These are phyloP conservation scores for Adelges cooleyi DNA, from an alignment of 1,140 invertebrate species.

Conservation along the genomic window DNA sequence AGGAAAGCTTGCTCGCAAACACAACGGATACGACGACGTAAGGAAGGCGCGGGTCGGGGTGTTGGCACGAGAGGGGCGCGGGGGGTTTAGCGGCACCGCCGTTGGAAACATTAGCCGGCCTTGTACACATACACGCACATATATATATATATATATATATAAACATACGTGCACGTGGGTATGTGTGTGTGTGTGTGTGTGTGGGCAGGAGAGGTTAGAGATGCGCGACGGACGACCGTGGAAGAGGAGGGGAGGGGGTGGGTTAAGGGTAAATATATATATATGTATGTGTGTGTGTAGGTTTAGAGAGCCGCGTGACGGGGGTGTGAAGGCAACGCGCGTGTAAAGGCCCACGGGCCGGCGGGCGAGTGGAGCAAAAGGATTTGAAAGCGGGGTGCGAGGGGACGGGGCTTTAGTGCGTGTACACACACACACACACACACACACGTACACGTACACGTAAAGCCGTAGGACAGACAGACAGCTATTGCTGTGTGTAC, in stretches of 20 bases:
- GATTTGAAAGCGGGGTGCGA: not conserved
- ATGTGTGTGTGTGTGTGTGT: not conserved
- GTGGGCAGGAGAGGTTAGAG: not conserved
- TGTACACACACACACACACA: no score
- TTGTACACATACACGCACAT: not conserved
- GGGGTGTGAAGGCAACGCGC: no score
- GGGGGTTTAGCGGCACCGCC: no score
- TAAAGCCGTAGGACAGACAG: constrained; percentile 21
- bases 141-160: not conserved
- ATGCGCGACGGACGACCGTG: constrained; percentile 1
- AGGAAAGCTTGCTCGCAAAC: no score
- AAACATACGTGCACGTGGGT: not conserved
- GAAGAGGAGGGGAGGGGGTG: not conserved
- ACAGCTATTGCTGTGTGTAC: constrained; percentile 14
- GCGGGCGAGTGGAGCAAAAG: not conserved
- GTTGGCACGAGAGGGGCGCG: no score
- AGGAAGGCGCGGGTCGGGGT: no score
- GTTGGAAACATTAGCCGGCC: no score
- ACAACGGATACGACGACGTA: no score
- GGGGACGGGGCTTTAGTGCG: no score
- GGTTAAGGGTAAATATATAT: not conserved
- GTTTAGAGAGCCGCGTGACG: not conserved
- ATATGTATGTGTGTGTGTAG: not conserved
- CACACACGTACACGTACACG: constrained; percentile 2
- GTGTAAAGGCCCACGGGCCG: not conserved